Evolutionary conservation across 2,888 invertebrate species (phyloP).

Genomic region (Ornithoptera alexandrae): DNA sequence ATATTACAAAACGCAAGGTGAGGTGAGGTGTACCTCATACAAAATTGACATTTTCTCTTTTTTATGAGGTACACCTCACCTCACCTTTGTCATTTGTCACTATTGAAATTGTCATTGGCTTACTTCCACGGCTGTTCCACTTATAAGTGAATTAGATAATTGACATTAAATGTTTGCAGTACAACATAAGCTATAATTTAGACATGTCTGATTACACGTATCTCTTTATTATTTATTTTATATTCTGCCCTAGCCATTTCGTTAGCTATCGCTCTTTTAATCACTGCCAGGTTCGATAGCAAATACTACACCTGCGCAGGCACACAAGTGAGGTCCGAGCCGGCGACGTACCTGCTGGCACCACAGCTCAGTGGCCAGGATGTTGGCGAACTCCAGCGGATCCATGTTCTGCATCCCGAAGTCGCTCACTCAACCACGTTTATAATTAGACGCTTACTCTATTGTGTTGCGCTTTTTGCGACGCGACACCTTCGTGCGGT

Average conservation of each 20-base stretch:
- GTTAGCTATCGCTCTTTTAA: not conserved
- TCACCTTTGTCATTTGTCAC: too few species aligned
- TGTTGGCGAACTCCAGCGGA: constrained; percentile 91
- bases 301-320: not conserved
- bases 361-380: constrained; percentile 90
- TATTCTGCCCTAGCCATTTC: not conserved
- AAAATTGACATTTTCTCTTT: constrained; percentile 3
- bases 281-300: not conserved
- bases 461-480: constrained; percentile 80
- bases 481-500: constrained; percentile 77
- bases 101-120: not conserved
- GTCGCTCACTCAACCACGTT: constrained; percentile 68
- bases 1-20: not conserved
- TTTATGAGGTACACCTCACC: too few species aligned
- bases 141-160: constrained; percentile 23
- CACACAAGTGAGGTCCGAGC: not conserved
- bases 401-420: constrained; percentile 82
- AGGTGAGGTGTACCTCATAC: constrained; percentile 5
- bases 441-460: constrained; percentile 79
- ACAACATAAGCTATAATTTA: constrained; percentile 1
- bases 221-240: not conserved
- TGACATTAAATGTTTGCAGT: not conserved
- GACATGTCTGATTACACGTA: constrained; percentile 13
- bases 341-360: constrained; percentile 87
- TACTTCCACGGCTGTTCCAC: constrained; percentile 21